A percentile compares a stretch with the other conserved stretches of the same genome.
Evolutionary conservation across 37 sponge, comb jelly and placozoan genomes (phyloP).

Genomic region (Petrosia ficiformis): DNA sequence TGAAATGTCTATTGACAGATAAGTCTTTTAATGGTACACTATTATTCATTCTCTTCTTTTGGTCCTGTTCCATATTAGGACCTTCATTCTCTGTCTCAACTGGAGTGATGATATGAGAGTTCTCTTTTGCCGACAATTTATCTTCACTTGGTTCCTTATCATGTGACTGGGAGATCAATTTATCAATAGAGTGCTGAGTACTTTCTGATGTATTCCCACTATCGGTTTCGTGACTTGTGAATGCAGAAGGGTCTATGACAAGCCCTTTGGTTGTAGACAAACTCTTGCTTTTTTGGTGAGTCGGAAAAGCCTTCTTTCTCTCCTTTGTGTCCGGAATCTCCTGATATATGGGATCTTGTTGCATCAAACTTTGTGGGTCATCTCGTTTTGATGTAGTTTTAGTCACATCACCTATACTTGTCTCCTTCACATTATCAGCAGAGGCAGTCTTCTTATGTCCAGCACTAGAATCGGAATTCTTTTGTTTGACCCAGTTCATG

Average conservation of each 20-base stretch:
- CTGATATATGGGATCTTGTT: neutral
- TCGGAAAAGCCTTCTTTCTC: neutral
- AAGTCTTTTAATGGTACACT: neutral
- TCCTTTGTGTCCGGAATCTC: no score
- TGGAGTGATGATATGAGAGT: neutral
- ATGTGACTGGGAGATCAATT: neutral
- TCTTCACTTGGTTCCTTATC: neutral
- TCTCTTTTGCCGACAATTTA: neutral
- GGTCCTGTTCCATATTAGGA: neutral
- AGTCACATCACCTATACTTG: no score
- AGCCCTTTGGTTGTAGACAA: neutral
- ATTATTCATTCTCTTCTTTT: neutral
- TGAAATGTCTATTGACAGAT: neutral
- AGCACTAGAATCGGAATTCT: neutral
- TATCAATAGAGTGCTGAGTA: no score
- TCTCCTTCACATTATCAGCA: no score
- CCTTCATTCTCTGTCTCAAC: neutral
- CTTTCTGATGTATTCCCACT: neutral
- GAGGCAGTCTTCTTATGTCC: neutral
- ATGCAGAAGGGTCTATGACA: neutral
- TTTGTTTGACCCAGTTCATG: neutral
- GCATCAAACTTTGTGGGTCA: neutral
- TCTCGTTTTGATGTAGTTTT: neutral
- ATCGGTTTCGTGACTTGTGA: neutral
- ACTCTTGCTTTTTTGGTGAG: neutral